Conservation (phyloP, 2,888 invertebrate species). For the Ferdinandea cuprea region DNA sequence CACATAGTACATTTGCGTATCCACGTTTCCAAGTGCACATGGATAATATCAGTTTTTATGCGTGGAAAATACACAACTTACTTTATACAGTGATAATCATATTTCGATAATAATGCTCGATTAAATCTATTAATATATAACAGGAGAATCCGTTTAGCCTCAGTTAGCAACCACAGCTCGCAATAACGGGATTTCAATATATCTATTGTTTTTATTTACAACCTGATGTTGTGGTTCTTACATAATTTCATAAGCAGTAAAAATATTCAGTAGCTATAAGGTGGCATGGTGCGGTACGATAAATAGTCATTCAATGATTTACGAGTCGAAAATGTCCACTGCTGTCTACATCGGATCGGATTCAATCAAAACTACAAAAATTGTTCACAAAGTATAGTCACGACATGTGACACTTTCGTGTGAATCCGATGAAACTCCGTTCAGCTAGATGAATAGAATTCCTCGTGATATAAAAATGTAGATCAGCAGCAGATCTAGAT, state of each 20-base stretch:
- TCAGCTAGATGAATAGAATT: slow-evolving; percentile 28
- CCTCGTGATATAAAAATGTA: slow-evolving; percentile 32
- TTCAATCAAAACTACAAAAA: slow-evolving; percentile 3
- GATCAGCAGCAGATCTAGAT: slow-evolving; percentile 22
- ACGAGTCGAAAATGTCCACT: background rate
- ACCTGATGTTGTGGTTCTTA: slow-evolving; percentile 1
- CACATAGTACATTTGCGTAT: background rate
- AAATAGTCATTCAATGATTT: background rate
- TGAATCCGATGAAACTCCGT: background rate
- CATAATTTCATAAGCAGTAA: slow-evolving; percentile 1
- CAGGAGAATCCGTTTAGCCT: slow-evolving; percentile 9
- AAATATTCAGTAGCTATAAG: background rate
- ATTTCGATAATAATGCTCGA: slow-evolving; percentile 13
- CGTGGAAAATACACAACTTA: slow-evolving; percentile 7
- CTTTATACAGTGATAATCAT: slow-evolving; percentile 30
- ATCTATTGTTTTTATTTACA: slow-evolving; percentile 23
- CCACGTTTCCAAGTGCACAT: slow-evolving; percentile 1
- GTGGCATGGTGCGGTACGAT: slow-evolving; percentile 13
- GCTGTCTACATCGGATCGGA: background rate
- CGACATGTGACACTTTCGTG: slow-evolving; percentile 22
- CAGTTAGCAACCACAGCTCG: slow-evolving; percentile 11
- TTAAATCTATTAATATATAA: slow-evolving; percentile 5
- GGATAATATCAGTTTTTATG: slow-evolving; percentile 25
- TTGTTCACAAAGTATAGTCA: slow-evolving; percentile 7
- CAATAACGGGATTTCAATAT: slow-evolving; percentile 11